These are phyloP conservation scores for Alces alces DNA, from an alignment of 2,113 vertebrate species.

Conservation along the genomic window DNA sequence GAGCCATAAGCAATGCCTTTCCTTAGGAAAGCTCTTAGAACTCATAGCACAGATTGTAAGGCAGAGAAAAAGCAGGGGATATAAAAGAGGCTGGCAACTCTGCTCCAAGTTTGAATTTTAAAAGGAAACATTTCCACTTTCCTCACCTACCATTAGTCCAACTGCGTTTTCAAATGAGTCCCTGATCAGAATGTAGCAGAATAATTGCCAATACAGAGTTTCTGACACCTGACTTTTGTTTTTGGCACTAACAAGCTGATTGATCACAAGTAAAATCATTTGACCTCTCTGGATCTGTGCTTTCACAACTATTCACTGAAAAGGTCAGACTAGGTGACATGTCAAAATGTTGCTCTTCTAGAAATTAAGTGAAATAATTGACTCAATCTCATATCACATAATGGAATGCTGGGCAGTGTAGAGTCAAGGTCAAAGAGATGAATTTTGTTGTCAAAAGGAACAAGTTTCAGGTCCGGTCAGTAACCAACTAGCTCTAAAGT, in stretches of 20 bases:
- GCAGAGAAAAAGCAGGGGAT: not conserved
- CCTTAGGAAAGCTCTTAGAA: not conserved
- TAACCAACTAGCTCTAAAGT: not conserved
- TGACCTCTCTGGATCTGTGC: not conserved
- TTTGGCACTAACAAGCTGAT: not conserved
- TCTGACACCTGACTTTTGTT: not conserved
- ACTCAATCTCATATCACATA: not conserved
- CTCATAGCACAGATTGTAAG: not conserved
- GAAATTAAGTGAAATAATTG: not conserved
- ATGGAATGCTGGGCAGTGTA: not conserved
- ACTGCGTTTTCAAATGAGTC: not conserved
- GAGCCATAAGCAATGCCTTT: not conserved
- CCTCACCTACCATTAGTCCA: not conserved
- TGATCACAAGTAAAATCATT: not conserved
- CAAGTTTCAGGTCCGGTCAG: not conserved
- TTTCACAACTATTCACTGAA: not conserved
- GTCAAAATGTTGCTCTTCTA: not conserved
- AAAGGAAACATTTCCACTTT: conserved; percentile 3
- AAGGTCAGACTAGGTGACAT: not conserved
- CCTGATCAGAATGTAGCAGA: not conserved
- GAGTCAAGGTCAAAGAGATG: not conserved
- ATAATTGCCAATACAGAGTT: not conserved
- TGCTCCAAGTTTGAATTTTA: not conserved
- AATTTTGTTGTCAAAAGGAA: not conserved
- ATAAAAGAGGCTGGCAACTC: not conserved